phyloP scores from a whole-genome alignment of 2,113 vertebrate species.

The Alligator sinensis region DNA sequence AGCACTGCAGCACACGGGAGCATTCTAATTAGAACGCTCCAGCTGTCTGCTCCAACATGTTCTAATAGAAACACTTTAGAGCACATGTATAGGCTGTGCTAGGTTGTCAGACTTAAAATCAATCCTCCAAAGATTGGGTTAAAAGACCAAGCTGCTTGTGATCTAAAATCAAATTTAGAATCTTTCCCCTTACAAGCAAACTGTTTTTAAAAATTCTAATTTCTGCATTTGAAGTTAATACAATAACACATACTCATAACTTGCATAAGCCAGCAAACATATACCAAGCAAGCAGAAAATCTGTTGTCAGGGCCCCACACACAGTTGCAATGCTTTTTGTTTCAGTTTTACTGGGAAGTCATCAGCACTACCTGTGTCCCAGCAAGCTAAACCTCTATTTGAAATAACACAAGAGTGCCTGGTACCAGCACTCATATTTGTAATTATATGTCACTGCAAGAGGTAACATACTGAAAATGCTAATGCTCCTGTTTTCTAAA shows the following conservation, averaged over 20 bases:
- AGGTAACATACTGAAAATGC: not conserved
- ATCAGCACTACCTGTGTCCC: not conserved
- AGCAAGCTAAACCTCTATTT: not conserved
- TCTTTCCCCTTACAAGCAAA: slow-evolving; percentile 20
- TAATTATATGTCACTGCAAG: not conserved
- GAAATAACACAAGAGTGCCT: not conserved
- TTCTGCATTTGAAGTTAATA: not conserved
- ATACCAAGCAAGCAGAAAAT: not conserved
- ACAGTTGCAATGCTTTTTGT: not conserved
- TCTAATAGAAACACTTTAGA: too few relatives aligned
- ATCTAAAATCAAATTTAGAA: not conserved
- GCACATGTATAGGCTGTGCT: too few relatives aligned
- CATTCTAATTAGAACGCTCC: too few relatives aligned
- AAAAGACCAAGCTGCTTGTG: not conserved
- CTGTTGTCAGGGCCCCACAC: not conserved
- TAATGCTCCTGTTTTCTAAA: not conserved
- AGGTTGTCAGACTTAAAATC: not conserved
- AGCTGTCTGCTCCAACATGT: too few relatives aligned
- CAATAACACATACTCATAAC: not conserved
- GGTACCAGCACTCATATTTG: not conserved
- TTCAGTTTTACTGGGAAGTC: not conserved
- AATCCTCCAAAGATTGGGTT: not conserved
- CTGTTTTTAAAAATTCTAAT: not conserved
- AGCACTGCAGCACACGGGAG: too few relatives aligned
- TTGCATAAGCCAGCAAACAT: not conserved